Percentiles rank a stretch among this genome's conserved stretches.
Evolutionary conservation across 1,140 invertebrate genomes (phyloP).

Genomic region (Hycleus phaleratus): DNA sequence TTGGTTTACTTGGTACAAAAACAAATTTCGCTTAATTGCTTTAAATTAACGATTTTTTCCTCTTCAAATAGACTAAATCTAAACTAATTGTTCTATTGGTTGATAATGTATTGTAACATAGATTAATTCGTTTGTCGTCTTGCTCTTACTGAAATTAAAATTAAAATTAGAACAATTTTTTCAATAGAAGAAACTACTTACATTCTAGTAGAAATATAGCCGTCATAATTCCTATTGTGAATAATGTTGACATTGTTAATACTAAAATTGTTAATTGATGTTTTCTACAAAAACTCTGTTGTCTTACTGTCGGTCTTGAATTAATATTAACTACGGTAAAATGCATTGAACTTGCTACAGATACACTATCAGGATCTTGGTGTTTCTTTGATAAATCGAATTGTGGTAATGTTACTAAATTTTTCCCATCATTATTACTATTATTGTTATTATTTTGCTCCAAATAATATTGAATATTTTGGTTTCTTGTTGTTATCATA

Average conservation of each 20-base stretch:
- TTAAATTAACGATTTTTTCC: constrained; percentile 8
- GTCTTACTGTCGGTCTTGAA: constrained; percentile 50
- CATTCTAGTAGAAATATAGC: constrained; percentile 64
- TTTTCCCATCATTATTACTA: background rate
- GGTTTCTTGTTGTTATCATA: constrained; percentile 33
- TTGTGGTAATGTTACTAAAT: constrained; percentile 9
- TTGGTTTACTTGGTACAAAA: constrained; percentile 12
- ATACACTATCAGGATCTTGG: constrained; percentile 52
- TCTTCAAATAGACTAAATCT: background rate
- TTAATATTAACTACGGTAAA: constrained; percentile 77
- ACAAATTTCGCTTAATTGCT: background rate
- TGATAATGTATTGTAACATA: too few relatives aligned
- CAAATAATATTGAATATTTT: constrained; percentile 38
- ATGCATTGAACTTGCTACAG: constrained; percentile 75
- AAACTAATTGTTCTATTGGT: background rate
- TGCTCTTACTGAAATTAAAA: constrained; percentile 51
- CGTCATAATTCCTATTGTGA: constrained; percentile 65
- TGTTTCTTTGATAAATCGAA: constrained; percentile 19
- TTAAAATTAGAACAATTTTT: too few relatives aligned
- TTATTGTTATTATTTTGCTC: constrained; percentile 25
- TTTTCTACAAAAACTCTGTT: constrained; percentile 62
- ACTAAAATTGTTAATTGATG: constrained; percentile 72
- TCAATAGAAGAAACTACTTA: constrained; percentile 40
- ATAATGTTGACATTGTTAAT: constrained; percentile 67
- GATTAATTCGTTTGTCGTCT: constrained; percentile 36